Conservation (phyloP, 1,140 invertebrate genomes). For the Drosophila malerkotliana region DNA sequence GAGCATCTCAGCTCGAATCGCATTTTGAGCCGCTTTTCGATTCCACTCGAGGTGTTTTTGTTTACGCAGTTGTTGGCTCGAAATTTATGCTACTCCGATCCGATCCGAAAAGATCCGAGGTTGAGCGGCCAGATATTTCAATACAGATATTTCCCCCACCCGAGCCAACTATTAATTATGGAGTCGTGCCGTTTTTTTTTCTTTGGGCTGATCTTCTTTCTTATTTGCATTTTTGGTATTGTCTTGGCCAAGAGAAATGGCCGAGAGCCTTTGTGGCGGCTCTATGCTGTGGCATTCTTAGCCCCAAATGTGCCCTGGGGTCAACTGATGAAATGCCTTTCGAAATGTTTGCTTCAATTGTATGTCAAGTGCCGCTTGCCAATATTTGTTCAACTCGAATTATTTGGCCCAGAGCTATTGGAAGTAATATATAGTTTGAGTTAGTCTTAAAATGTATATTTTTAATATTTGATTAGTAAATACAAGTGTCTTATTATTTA, state of each 20-base stretch:
- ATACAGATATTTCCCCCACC: constrained; percentile 41
- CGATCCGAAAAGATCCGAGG: constrained; percentile 19
- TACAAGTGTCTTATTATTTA: neutral
- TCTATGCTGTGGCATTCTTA: constrained; percentile 14
- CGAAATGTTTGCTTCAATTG: constrained; percentile 22
- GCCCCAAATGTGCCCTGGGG: constrained; percentile 34
- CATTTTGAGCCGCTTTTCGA: constrained; percentile 66
- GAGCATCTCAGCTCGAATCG: constrained; percentile 53
- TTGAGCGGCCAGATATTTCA: constrained; percentile 39
- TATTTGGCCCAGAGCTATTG: constrained; percentile 14
- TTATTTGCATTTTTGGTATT: constrained; percentile 42
- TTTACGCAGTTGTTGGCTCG: constrained; percentile 61
- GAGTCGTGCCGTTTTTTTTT: constrained; percentile 32
- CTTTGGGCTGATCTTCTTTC: constrained; percentile 33
- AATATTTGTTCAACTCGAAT: constrained; percentile 31
- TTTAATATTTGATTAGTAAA: neutral
- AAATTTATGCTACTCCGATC: constrained; percentile 60
- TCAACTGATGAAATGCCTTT: constrained; percentile 47
- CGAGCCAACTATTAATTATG: constrained; percentile 62
- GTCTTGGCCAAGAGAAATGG: constrained; percentile 55
- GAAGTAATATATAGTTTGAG: too few species aligned
- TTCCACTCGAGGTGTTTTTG: constrained; percentile 34
- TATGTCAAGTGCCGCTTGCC: constrained; percentile 58
- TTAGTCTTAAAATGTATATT: too few species aligned
- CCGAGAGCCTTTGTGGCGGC: constrained; percentile 25